phyloP scores from a whole-genome alignment of 2,797 vertebrate species.

The Molothrus aeneus region DNA sequence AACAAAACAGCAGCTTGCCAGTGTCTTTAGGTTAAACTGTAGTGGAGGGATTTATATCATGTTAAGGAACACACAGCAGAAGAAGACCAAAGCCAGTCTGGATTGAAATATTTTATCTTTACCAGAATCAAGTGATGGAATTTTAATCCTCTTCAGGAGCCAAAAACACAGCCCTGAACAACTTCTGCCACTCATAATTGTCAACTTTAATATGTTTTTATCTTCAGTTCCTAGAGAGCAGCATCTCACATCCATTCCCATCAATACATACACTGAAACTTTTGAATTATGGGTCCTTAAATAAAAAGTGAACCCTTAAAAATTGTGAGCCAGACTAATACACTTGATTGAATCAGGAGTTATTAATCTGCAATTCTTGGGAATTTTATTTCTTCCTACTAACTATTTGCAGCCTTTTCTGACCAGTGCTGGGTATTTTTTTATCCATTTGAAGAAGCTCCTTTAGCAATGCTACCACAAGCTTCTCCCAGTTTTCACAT shows the following conservation, averaged over 20 bases:
- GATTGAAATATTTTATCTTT: not conserved
- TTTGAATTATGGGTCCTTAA: not conserved
- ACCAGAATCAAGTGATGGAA: not conserved
- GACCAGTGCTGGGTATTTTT: not conserved
- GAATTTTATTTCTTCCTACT: not conserved
- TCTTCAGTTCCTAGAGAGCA: not conserved
- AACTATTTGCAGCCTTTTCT: not conserved
- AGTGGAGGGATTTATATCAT: not conserved
- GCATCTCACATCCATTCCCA: not conserved
- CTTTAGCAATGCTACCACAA: not conserved
- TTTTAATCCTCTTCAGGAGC: not conserved
- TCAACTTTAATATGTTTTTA: not conserved
- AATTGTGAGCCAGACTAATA: not conserved
- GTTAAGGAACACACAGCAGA: not conserved
- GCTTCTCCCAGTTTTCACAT: not conserved
- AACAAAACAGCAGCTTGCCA: not conserved
- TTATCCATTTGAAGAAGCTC: not conserved
- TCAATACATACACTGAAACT: not conserved
- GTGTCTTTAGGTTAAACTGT: not conserved
- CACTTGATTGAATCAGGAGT: not conserved
- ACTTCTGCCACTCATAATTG: not conserved
- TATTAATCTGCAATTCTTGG: not conserved
- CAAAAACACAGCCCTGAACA: not conserved
- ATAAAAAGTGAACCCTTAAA: not conserved
- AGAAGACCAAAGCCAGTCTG: not conserved